phyloP scores from a whole-genome alignment of 2,113 vertebrate species.

The Cranoglanis bouderius region DNA sequence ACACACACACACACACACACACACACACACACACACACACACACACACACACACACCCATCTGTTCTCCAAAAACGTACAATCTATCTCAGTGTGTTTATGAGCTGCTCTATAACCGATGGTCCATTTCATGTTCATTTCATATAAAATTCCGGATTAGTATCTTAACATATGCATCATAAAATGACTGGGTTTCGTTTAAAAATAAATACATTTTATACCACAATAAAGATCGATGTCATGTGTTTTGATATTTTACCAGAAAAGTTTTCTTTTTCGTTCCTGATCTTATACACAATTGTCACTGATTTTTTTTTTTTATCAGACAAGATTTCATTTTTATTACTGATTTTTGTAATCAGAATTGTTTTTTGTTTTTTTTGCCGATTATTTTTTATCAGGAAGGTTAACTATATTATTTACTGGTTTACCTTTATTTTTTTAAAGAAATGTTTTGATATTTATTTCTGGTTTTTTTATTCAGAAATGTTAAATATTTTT shows the following conservation, averaged over 20 bases:
- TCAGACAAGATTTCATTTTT: too few species aligned
- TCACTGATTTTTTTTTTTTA: too few species aligned
- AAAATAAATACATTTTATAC: too few species aligned
- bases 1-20: background rate
- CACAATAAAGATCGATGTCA: background rate
- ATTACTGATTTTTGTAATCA: background rate
- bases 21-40: slow-evolving; percentile 5
- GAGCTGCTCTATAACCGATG: background rate
- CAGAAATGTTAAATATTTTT: too few species aligned
- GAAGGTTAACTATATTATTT: too few species aligned
- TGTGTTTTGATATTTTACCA: too few species aligned
- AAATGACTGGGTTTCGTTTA: too few species aligned
- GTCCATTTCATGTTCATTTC: background rate
- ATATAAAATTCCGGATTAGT: background rate
- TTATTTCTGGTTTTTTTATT: too few species aligned
- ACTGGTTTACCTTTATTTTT: too few species aligned
- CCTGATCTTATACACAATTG: background rate
- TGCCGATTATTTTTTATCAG: too few species aligned
- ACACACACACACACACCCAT: background rate
- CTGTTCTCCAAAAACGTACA: background rate
- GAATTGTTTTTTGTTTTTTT: background rate
- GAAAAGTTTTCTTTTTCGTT: background rate
- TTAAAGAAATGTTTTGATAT: too few species aligned
- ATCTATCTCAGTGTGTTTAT: background rate
- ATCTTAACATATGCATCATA: background rate